Percentiles rank a stretch among this genome's conserved stretches.
Evolutionary conservation across 2,113 vertebrate genomes (phyloP).

Genomic region (Rhadina sibilatrix): DNA sequence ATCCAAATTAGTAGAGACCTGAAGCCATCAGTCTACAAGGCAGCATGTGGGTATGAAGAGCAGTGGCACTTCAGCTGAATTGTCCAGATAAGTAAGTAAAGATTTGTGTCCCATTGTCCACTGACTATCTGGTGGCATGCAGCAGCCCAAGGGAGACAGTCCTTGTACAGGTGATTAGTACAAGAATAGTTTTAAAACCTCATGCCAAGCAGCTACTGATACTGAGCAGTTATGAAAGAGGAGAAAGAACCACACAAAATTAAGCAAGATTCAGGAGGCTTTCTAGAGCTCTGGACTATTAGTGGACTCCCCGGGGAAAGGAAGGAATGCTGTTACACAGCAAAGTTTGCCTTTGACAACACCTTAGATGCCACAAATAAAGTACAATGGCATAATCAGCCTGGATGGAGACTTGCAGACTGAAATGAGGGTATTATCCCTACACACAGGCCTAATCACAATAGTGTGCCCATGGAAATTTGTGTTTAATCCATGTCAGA

Average conservation of each 20-base stretch:
- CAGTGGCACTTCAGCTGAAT: not conserved
- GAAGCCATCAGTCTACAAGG: not conserved
- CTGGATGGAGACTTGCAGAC: not conserved
- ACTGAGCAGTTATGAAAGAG: not conserved
- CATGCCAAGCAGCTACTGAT: not conserved
- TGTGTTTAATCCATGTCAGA: not conserved
- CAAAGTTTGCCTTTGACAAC: not conserved
- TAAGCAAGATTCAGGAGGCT: not conserved
- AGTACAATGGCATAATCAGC: not conserved
- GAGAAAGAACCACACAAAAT: not conserved
- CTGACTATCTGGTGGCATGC: not conserved
- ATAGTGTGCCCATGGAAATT: not conserved
- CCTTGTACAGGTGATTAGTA: not conserved
- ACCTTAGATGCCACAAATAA: not conserved
- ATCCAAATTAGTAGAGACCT: not conserved
- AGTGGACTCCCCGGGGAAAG: not conserved
- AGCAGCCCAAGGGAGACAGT: not conserved
- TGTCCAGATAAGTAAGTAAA: not conserved
- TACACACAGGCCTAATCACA: not conserved
- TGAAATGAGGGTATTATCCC: not conserved
- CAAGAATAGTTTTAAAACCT: not conserved
- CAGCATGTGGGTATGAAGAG: rapidly evolving
- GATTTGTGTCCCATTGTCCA: not conserved
- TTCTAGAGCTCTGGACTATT: not conserved
- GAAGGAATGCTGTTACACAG: rapidly evolving